Base-by-base conservation (phyloP, 2,888 invertebrate genomes). In the Leptinotarsa haldemani region DNA sequence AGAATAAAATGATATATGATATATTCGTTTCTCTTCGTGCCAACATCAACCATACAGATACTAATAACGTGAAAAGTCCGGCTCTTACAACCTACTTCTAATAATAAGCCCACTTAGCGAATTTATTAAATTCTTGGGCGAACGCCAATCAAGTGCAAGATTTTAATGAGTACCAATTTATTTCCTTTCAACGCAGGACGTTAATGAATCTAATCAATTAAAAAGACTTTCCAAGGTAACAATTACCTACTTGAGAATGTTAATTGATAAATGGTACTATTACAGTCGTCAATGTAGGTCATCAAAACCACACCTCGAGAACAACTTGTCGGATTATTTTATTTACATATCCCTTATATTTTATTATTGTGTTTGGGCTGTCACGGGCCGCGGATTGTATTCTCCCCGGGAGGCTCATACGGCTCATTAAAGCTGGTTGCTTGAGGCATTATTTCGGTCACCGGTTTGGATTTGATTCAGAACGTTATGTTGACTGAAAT, bases 221-320 rank as follows among this genome's bases (percentile, higher is more conserved):
- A 52, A 67, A 71, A 58, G 71, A 66, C 69, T 53, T 63, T 52
- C 56, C 74, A 74, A 74, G 74, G 71, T 74, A 74, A 74, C 69
- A 70, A 72, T 74, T 74, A 74, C 71, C 69, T 58, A 74, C 69
- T 69, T 72, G 40, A 66, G 69, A 74, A 74, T 74, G 69, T 71
- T 72, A 69, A 72, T 74, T 74, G 70, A 74, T 61, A n/a, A 70
- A 69, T 64, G 71, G 61, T 50, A 63, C 48, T 67, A 74, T 71
- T 65, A 63, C 69, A 74, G 47, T 66, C 69, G 74, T 69, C 71
- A 69, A 30, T 66, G 74, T 71, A 74, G 69, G 74, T 72, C 69
- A 61, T 61, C 61, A n/a, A 61, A 61, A 61, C 61, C 61, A 61
- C 61, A 61, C 61, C 61, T 61, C 61, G 40, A 56, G 30, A 61